Conservation (phyloP, 2,888 invertebrate genomes). For the Xylota segnis region DNA sequence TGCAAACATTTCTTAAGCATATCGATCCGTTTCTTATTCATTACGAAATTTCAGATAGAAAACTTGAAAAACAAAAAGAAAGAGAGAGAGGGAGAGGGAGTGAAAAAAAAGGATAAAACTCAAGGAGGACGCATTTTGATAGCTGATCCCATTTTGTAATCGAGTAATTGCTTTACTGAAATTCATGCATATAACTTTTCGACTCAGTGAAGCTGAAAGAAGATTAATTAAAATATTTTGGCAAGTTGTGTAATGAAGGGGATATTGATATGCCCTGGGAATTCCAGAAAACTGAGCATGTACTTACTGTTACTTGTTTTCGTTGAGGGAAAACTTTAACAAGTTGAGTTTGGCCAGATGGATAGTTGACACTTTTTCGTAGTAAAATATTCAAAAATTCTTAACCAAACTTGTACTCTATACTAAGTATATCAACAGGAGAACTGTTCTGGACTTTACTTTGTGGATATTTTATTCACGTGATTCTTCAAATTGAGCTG, state of each 20-base stretch:
- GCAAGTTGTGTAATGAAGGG: background rate
- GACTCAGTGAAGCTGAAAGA: background rate
- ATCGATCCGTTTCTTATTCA: slow-evolving; percentile 6
- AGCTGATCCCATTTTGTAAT: slow-evolving; percentile 5
- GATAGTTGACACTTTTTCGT: too few species aligned
- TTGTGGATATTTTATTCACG: too few species aligned
- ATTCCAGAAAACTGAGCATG: background rate
- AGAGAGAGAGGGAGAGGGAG: background rate
- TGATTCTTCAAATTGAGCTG: too few species aligned
- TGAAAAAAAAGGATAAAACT: too few species aligned
- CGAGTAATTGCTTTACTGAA: background rate
- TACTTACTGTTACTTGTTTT: background rate
- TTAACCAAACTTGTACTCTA: too few species aligned
- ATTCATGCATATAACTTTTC: background rate
- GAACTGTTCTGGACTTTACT: too few species aligned
- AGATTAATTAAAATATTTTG: slow-evolving; percentile 4
- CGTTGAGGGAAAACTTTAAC: too few species aligned
- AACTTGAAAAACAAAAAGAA: background rate
- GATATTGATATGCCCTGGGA: background rate
- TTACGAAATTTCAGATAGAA: background rate
- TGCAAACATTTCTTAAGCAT: background rate
- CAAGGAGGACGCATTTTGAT: slow-evolving; percentile 22
- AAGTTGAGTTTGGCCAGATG: too few species aligned
- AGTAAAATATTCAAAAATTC: too few species aligned
- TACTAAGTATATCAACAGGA: too few species aligned